phyloP scores from a whole-genome alignment of 2,113 vertebrate species.

The Danionella cerebrum region DNA sequence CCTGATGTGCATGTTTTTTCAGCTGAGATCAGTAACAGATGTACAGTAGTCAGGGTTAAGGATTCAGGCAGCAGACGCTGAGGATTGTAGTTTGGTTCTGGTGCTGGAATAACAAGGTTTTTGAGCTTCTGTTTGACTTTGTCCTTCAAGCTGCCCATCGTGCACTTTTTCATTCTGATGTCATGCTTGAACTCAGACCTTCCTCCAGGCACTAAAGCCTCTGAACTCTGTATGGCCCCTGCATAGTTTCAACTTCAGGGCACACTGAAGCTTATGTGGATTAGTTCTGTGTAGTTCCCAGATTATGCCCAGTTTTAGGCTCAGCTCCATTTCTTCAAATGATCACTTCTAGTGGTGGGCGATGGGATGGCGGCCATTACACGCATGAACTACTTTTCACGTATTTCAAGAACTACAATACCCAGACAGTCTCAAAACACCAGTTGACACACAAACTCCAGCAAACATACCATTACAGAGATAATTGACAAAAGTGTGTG shows the following conservation, averaged over 20 bases:
- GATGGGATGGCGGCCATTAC: too few relatives aligned
- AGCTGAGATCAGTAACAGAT: slow-evolving; percentile 2
- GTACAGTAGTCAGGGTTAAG: not conserved
- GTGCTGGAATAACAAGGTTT: not conserved
- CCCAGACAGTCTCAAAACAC: too few relatives aligned
- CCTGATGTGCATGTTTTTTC: not conserved
- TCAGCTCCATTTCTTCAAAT: too few relatives aligned
- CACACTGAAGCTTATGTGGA: not conserved
- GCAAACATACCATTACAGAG: too few relatives aligned
- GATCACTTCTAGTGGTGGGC: too few relatives aligned
- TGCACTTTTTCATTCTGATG: not conserved
- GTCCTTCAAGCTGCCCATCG: not conserved
- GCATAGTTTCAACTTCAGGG: not conserved
- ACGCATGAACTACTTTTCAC: too few relatives aligned
- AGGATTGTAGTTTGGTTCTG: slow-evolving; percentile 1
- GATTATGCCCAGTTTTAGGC: too few relatives aligned
- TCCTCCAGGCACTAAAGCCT: not conserved
- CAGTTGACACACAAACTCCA: too few relatives aligned
- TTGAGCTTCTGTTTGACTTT: not conserved
- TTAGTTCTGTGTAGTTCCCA: too few relatives aligned
- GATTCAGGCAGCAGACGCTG: not conserved
- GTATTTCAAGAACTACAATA: too few relatives aligned
- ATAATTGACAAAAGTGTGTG: too few relatives aligned
- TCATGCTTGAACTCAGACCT: slow-evolving; percentile 6
- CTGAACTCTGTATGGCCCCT: not conserved